A percentile compares a stretch with the other conserved stretches of the same genome.
Conservation (phyloP, 2,888 invertebrate genomes). For the Opisthograptis luteolata region DNA sequence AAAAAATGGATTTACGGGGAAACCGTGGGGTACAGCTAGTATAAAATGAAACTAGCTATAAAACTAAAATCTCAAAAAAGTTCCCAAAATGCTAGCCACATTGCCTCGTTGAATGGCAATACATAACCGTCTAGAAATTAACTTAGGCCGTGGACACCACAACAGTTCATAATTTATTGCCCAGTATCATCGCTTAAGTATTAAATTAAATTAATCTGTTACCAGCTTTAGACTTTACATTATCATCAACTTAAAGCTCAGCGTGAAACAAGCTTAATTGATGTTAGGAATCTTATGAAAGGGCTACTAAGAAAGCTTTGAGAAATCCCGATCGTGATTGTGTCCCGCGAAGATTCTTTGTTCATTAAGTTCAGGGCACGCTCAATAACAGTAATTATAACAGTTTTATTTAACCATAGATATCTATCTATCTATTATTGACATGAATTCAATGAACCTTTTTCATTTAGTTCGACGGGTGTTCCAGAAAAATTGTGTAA, state of each 20-base stretch:
- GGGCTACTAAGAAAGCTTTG: conserved; percentile 16
- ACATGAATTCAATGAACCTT: too few species aligned
- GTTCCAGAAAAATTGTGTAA: too few species aligned
- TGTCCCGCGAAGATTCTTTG: not conserved
- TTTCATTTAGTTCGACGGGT: too few species aligned
- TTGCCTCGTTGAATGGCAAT: too few species aligned
- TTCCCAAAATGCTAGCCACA: too few species aligned
- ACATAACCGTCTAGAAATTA: too few species aligned
- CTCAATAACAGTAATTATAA: not conserved
- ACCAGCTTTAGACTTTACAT: conserved; percentile 8
- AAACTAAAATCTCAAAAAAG: too few species aligned
- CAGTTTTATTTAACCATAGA: too few species aligned
- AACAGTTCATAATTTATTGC: not conserved
- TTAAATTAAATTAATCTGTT: conserved; percentile 21
- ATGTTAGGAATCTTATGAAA: conserved; percentile 21
- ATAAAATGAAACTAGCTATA: too few species aligned
- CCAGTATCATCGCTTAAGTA: conserved; percentile 3
- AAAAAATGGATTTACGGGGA: too few species aligned
- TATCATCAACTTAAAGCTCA: conserved; percentile 19
- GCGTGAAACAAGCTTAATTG: conserved; percentile 27
- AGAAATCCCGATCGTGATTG: not conserved
- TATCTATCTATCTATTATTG: too few species aligned
- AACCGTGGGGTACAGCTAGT: too few species aligned
- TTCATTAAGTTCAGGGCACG: not conserved
- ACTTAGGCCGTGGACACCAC: not conserved